These are phyloP conservation scores for Lanius ludovicianus DNA, from an alignment of 2,113 vertebrate genomes.

Conservation along the genomic window DNA sequence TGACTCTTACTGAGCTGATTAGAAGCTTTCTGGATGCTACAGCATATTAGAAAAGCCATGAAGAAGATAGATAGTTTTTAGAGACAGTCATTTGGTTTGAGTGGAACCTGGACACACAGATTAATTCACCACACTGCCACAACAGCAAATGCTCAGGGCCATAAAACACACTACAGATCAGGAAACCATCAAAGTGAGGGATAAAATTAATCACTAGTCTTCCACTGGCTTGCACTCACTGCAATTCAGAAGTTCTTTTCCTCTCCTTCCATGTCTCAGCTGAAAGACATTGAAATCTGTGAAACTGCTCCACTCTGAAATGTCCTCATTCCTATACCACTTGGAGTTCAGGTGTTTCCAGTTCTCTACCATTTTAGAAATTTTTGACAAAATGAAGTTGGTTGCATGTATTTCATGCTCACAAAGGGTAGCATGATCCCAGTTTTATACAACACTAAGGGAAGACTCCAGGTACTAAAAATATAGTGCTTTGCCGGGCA, in stretches of 20 bases:
- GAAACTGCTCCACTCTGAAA: not conserved
- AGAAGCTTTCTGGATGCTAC: not conserved
- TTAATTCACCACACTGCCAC: conserved; percentile 5
- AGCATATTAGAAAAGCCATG: not conserved
- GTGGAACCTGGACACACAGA: not conserved
- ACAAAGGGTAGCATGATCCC: not conserved
- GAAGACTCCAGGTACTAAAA: not conserved
- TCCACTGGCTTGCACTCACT: not conserved
- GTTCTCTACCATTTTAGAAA: not conserved
- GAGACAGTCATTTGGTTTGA: conserved; percentile 2
- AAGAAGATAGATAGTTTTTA: conserved; percentile 15
- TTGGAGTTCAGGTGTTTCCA: not conserved
- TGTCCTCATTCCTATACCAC: not conserved
- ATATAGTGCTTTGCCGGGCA: not conserved
- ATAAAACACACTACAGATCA: conserved; percentile 23
- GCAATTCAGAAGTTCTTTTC: not conserved
- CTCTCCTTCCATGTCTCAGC: not conserved
- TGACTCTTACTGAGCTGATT: not conserved
- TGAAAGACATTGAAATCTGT: not conserved
- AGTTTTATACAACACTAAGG: not conserved
- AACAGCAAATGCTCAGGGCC: not conserved
- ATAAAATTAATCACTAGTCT: not conserved
- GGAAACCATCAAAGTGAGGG: not conserved
- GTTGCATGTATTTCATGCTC: not conserved
- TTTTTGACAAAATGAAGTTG: not conserved